Evolutionary conservation across 2,888 invertebrate species (phyloP).

Genomic region (Diaperis boleti): DNA sequence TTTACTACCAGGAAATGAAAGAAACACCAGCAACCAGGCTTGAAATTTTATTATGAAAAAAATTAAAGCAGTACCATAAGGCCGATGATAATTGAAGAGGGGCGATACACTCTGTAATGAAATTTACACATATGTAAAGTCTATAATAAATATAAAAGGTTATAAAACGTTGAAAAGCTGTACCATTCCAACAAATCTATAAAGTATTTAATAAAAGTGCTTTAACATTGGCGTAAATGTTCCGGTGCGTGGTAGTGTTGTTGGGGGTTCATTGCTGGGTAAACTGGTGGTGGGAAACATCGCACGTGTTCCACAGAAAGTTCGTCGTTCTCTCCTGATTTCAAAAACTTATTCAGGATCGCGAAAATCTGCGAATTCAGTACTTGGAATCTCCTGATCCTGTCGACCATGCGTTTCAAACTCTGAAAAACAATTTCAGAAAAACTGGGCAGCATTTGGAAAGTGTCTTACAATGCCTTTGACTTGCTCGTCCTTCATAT

Average conservation of each 20-base stretch:
- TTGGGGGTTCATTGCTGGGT: conserved; percentile 75
- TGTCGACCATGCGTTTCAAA: conserved; percentile 96
- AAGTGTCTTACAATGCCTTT: conserved; percentile 94
- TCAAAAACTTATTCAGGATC: conserved; percentile 92
- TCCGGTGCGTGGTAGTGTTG: conserved; percentile 73
- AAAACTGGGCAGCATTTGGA: conserved; percentile 13
- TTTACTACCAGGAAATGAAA: conserved; percentile 5
- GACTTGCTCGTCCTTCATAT: conserved; percentile 94
- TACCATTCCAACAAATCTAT: conserved; percentile 45
- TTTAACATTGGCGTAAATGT: conserved; percentile 67
- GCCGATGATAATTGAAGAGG: conserved; percentile 31
- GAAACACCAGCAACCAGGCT: not conserved
- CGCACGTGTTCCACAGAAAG: conserved; percentile 96
- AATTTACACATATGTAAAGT: conserved; percentile 25
- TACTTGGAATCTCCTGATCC: conserved; percentile 97
- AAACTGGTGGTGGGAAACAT: conserved; percentile 96
- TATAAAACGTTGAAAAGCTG: conserved; percentile 48
- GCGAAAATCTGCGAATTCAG: conserved; percentile 98
- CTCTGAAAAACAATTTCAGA: conserved; percentile 71
- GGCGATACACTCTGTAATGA: conserved; percentile 25
- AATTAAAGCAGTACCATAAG: conserved; percentile 37
- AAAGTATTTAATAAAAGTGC: conserved; percentile 37
- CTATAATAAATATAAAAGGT: conserved; percentile 34
- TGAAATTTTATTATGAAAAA: conserved; percentile 39
- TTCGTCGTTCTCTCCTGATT: conserved; percentile 83